Base-by-base conservation (phyloP, 1,140 invertebrate species). In the Condylostylus longicornis region DNA sequence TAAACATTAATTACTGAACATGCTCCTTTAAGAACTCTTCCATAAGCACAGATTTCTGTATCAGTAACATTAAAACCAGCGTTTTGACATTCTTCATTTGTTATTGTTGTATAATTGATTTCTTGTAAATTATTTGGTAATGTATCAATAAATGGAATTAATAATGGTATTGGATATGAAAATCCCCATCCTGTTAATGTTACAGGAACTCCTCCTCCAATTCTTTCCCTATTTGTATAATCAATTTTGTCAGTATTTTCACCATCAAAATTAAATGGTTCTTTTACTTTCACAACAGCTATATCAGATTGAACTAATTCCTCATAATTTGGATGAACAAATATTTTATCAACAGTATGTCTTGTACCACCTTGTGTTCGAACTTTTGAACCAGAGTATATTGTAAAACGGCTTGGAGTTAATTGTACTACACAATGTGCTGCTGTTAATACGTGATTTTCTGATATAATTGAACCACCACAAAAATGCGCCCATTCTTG, bases 1-100 rank as follows among this genome's bases (percentile, higher is more conserved):
- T n/a, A n/a, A n/a, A n/a, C 19, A 32, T 2, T 12, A 37, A 14
- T 18, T 14, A 58, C 55, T 29, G 51, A 48, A 23, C 59, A 62
- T 9, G 63, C 63, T n/a, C 66, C 66, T 41, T 62, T 59, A 25
- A 65, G 50, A 9, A 44, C 33, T 28, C 49, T 46, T 2, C 62
- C 65, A 4, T 59, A 42, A 5, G 65, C 66, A 37, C 67, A 69
- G 15, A 69, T 58, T 38, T 66, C 62, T 13, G 51, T 58, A 4
- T 53, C 40, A n/a, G 49, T 48, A 9, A 58, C 51, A 23, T 44
- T 37, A 47, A 56, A 53, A n/a, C 55, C 55, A 10, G 28, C 33
- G 2, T 42, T 20, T 9, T 34, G 28, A 18, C 55, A 58, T 20
- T 53, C 33, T 8, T 32, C n/a, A 32, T 58, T 58, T 1, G 53